Conservation (phyloP, 2,888 invertebrate species). For the Pachydiplax longipennis region DNA sequence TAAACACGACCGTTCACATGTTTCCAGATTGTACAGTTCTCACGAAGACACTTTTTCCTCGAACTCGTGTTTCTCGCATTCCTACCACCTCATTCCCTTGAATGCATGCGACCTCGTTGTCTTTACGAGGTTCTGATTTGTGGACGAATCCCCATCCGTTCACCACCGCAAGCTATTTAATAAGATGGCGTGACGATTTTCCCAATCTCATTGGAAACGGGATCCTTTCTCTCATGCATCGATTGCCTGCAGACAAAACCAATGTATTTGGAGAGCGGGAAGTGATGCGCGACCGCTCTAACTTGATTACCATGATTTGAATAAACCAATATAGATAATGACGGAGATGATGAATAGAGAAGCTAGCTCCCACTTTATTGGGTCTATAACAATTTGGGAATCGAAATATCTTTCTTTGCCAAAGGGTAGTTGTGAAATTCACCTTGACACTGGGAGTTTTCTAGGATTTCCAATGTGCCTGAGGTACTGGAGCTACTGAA, state of each 20-base stretch:
- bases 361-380: neutral
- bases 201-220: neutral
- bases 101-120: neutral
- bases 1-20: no score
- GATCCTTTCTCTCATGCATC: neutral
- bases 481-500: no score
- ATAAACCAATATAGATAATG: neutral
- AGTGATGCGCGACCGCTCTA: neutral
- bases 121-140: neutral
- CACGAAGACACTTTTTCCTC: neutral
- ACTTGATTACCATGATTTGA: constrained; percentile 6
- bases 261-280: neutral
- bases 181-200: neutral
- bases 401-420: neutral
- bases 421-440: constrained; percentile 1
- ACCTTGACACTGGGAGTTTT: neutral
- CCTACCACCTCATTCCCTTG: neutral
- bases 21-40: no score
- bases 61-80: neutral
- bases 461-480: neutral
- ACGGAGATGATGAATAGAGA: neutral
- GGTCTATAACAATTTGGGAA: neutral
- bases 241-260: neutral
- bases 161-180: neutral
- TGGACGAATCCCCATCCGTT: neutral